These are phyloP conservation scores for Actinia equina DNA, from an alignment of 64 coral and sea anemone species.

Conservation along the genomic window DNA sequence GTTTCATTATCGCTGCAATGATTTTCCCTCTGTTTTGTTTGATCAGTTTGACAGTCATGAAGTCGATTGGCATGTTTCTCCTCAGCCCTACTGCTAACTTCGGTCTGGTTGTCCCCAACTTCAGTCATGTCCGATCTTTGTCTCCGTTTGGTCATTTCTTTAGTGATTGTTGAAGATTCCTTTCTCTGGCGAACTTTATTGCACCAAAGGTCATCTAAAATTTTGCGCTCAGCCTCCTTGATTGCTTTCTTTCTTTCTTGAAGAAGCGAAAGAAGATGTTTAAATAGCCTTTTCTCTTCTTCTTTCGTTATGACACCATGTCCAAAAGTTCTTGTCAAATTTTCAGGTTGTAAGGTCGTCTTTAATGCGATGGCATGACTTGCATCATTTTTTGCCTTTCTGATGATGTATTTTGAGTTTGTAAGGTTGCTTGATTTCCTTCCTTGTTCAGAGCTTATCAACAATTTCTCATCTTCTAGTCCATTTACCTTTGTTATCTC, in stretches of 20 bases:
- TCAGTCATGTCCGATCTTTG: not conserved
- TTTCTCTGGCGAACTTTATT: not conserved
- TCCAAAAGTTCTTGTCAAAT: constrained; percentile 1
- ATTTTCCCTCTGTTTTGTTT: too few species aligned
- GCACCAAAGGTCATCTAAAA: not conserved
- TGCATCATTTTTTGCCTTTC: too few species aligned
- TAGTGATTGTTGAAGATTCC: not conserved
- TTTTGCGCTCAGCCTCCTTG: not conserved
- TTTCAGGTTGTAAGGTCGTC: not conserved
- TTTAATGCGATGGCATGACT: too few species aligned
- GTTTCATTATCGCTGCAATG: too few species aligned
- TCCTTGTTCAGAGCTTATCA: not conserved
- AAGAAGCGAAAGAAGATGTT: not conserved
- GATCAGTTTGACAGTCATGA: too few species aligned
- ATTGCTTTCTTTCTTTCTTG: not conserved
- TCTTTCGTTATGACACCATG: constrained; percentile 2
- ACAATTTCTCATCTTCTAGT: not conserved
- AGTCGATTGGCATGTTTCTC: too few species aligned
- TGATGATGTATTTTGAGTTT: too few species aligned
- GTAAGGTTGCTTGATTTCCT: not conserved
- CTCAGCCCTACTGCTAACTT: too few species aligned
- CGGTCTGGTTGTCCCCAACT: too few species aligned
- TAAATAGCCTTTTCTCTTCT: not conserved
- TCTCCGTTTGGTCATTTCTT: not conserved
- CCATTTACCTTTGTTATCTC: too few species aligned